Conservation (phyloP, 2,797 vertebrate species). For the Hoplostethus mediterraneus region DNA sequence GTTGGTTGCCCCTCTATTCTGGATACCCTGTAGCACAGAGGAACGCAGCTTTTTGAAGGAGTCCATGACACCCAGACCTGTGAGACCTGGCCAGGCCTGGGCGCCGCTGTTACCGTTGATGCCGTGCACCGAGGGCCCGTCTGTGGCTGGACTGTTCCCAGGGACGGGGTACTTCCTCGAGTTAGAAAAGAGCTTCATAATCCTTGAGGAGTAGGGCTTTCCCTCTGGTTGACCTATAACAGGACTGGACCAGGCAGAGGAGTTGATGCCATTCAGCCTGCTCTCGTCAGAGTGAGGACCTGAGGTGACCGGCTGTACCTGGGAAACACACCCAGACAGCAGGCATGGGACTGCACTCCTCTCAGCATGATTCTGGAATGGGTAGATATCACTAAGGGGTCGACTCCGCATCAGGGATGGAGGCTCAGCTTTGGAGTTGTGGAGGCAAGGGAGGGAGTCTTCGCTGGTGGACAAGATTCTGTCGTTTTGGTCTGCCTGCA, state of each 20-base stretch:
- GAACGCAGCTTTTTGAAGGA: conserved; percentile 96
- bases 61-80: conserved; percentile 92
- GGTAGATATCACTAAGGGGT: conserved; percentile 73
- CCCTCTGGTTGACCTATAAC: conserved; percentile 74
- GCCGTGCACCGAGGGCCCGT: conserved; percentile 79
- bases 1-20: conserved; percentile 82
- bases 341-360: conserved; percentile 59
- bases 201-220: conserved; percentile 86
- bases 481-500: conserved; percentile 81
- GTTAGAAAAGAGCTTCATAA: conserved; percentile 90
- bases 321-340: conserved; percentile 61
- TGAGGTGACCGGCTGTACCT: conserved; percentile 63
- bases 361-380: conserved; percentile 60
- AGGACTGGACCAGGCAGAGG: conserved; percentile 72
- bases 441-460: conserved; percentile 64
- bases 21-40: conserved; percentile 94
- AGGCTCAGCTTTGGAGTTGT: conserved; percentile 56
- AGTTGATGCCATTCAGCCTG: conserved; percentile 64
- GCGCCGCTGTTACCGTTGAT: conserved; percentile 66
- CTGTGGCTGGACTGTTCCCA: conserved; percentile 42
- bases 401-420: conserved; percentile 51
- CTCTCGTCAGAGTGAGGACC: conserved; percentile 66
- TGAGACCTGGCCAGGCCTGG: conserved; percentile 89
- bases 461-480: conserved; percentile 79
- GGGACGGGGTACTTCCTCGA: conserved; percentile 80